Base-by-base conservation (phyloP, 2,888 invertebrate species). In the Helleia helle region DNA sequence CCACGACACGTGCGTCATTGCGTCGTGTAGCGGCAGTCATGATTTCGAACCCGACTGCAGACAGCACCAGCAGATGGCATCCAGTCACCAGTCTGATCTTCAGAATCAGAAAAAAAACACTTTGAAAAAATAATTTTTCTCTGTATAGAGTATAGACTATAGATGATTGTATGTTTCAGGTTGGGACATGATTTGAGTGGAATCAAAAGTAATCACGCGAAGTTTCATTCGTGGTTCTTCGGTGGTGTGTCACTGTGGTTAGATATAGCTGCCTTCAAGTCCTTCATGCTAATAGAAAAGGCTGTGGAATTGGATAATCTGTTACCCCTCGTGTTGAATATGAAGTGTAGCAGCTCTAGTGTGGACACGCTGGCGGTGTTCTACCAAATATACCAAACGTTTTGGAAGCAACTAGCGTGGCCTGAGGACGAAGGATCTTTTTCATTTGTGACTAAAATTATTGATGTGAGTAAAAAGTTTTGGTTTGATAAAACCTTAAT, bases 371-470 rank as follows among this genome's bases (percentile, higher is more conserved):
- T 95, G 37, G 90, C 93, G 0, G 95, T 95, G 55, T 96, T 94
- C 69, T 93, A 94, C 65, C 90, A 97, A 89, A 95, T 98, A 6
- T 22, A 22, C 40, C 96, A 96, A 83, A 94, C 95, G 54, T 97
- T 98, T 71, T 99, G 99, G 99, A 93, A 94, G 58, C 95, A 97
- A 65, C 74, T 99, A 38, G 91, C 94, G 25, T 97, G 98, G 96
- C 97, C 96, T 0, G 97, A 98, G 69, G 89, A 93, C 3, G 94
- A 95, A 59, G 94, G 95, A 3, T 93, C 94, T 31, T 96, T 95
- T 61, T 93, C 94, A 1, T 96, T 96, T 72, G 93, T 97, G 14
- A 93, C 94, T 3, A 96, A 96, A 86, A 94, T 97, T 59, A 91
- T 97, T 49, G 96, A 97, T 76, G 94, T 93, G 72, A 89, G 90